A percentile compares a stretch with the other conserved stretches of the same genome.
These are phyloP conservation scores for Sebastes ruberrimus DNA, from an alignment of 2,797 vertebrate genomes.

Conservation along the genomic window DNA sequence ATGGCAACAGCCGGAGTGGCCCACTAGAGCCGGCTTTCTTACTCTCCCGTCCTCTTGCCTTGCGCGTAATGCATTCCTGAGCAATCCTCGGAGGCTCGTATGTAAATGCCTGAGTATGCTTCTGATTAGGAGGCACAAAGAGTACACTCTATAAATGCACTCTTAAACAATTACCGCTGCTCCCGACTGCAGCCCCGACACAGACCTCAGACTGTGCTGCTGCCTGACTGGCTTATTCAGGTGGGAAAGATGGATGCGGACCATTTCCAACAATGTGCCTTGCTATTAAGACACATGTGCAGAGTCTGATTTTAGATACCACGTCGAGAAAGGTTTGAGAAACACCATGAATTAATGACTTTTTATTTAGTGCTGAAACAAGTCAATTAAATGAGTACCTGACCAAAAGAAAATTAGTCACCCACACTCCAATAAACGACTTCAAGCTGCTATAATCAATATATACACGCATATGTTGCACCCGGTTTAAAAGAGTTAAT, in stretches of 20 bases:
- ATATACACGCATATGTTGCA: not conserved
- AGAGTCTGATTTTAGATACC: constrained; percentile 8
- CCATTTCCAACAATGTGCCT: constrained; percentile 49
- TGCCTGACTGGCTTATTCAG: constrained; percentile 51
- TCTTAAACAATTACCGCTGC: constrained; percentile 81
- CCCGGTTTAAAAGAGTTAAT: not conserved
- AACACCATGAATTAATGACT: not conserved
- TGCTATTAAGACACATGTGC: constrained; percentile 2
- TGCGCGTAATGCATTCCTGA: constrained; percentile 74
- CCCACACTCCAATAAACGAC: not conserved
- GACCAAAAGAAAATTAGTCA: not conserved
- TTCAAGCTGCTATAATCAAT: not conserved
- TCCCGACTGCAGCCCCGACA: constrained; percentile 65
- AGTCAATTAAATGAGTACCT: not conserved
- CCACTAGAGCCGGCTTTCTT: constrained; percentile 13
- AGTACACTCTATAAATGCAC: constrained; percentile 82
- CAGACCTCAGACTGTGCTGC: constrained; percentile 63
- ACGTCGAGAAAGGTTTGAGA: not conserved
- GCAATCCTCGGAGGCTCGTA: constrained; percentile 70
- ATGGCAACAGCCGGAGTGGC: constrained; percentile 37
- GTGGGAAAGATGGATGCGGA: constrained; percentile 49
- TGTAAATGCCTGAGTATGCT: constrained; percentile 79
- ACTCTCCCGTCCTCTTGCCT: constrained; percentile 30
- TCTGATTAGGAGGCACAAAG: constrained; percentile 81
- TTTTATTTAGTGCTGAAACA: not conserved